These are phyloP conservation scores for Drosophila lowei DNA, from an alignment of 1,140 invertebrate genomes.

Conservation along the genomic window DNA sequence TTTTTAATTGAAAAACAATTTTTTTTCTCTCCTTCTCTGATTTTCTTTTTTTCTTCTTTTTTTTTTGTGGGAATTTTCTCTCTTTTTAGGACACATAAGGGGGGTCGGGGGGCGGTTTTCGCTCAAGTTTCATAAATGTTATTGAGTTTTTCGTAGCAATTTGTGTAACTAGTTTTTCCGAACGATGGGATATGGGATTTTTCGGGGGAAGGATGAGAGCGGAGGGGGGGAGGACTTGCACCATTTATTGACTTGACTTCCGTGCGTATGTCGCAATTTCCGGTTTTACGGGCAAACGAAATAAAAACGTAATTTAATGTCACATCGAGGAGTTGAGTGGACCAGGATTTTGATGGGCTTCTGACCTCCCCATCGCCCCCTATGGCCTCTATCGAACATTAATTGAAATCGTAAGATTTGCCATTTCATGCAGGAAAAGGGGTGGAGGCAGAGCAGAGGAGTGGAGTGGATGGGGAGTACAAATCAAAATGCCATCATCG, in stretches of 20 bases:
- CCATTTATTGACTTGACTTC: slow-evolving; percentile 80
- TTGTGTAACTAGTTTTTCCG: slow-evolving; percentile 67
- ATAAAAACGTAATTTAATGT: slow-evolving; percentile 80
- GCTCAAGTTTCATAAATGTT: slow-evolving; percentile 79
- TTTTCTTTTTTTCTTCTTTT: slow-evolving; percentile 47
- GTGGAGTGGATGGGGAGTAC: too few relatives aligned
- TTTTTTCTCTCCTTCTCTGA: slow-evolving; percentile 39
- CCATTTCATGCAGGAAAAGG: slow-evolving; percentile 51
- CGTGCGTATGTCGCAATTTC: slow-evolving; percentile 81
- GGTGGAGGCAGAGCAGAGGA: background rate
- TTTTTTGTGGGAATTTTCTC: slow-evolving; percentile 47
- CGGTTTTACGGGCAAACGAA: slow-evolving; percentile 76
- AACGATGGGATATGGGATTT: background rate
- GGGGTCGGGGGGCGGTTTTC: slow-evolving; percentile 21
- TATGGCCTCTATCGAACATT: slow-evolving; percentile 27
- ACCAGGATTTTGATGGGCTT: slow-evolving; percentile 34
- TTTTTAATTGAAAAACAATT: slow-evolving; percentile 82
- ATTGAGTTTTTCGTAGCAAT: slow-evolving; percentile 62
- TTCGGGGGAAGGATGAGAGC: background rate
- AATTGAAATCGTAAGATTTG: slow-evolving; percentile 77
- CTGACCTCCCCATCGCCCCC: slow-evolving; percentile 19
- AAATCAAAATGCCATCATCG: slow-evolving; percentile 42
- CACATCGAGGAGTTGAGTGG: slow-evolving; percentile 18
- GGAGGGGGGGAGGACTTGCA: slow-evolving; percentile 17
- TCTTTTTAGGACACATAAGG: slow-evolving; percentile 19